phyloP scores from a whole-genome alignment of 2,797 vertebrate species.

The Chaenodraco wilsoni region DNA sequence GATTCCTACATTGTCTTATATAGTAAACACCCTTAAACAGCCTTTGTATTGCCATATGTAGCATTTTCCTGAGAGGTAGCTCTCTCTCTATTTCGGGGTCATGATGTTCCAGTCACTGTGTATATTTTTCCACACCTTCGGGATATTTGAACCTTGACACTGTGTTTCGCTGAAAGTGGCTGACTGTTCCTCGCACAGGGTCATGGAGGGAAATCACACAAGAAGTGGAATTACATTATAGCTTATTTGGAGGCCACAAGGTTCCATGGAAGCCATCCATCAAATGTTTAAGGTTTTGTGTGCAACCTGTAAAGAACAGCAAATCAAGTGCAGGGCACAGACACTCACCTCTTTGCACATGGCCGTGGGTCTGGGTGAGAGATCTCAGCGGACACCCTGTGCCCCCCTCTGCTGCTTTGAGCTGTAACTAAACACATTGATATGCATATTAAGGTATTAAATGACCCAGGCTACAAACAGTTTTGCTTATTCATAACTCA shows the following conservation, averaged over 20 bases:
- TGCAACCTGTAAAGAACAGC: conserved; percentile 57
- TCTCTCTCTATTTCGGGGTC: conserved; percentile 53
- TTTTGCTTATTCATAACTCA: conserved; percentile 33
- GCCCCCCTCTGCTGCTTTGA: conserved; percentile 11
- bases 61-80: conserved; percentile 30
- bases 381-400: conserved; percentile 26
- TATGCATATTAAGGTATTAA: conserved; percentile 31
- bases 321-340: conserved; percentile 42
- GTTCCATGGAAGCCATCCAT: conserved; percentile 79
- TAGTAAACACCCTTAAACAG: conserved; percentile 32
- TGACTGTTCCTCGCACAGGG: conserved; percentile 74
- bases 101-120: conserved; percentile 58
- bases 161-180: conserved; percentile 75
- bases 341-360: conserved; percentile 18
- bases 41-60: conserved; percentile 20
- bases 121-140: conserved; percentile 48
- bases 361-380: conserved; percentile 32
- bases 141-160: conserved; percentile 78
- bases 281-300: conserved; percentile 68
- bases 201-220: conserved; percentile 77
- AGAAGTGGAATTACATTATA: conserved; percentile 79
- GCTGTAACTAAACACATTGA: conserved; percentile 12
- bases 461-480: conserved; percentile 5
- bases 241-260: conserved; percentile 81
- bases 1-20: conserved; percentile 11